Base-by-base conservation (phyloP, 2,888 invertebrate genomes). In the Eulithis testata region DNA sequence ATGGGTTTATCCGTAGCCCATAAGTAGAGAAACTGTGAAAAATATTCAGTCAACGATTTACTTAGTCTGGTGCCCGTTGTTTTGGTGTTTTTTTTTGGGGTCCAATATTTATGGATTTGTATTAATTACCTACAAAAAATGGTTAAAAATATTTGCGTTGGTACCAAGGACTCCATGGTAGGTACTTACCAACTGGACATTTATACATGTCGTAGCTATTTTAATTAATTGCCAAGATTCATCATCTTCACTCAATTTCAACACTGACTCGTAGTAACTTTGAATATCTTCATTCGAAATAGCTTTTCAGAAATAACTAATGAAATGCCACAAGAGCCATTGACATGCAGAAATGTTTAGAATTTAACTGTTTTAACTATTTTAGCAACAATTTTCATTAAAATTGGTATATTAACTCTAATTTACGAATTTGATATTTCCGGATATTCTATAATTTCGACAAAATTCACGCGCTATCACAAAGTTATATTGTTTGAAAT, bases 281-380 rank as follows among this genome's bases (percentile, higher is more conserved):
- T 47, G 31, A 56, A 54, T 54, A 54, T n/a, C 54, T 54, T 12
- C 63, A 40, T 63, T 47, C 37, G 12, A 57, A 57, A 63, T 63
- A 63, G 52, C 52, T 4, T 27, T 36, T 12, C 63, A 54, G 54
- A 59, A 64, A 59, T 64, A 63, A 40, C 57, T 27, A 47, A 54
- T 54, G 54, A 50, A 63, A 59, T 64, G 14, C 59, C 54, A 9
- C 49, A 40, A 36, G 50, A 59, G 59, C 44, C 54, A 64, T 44
- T 58, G 58, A 63, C 58, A 49, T 58, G 4, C 6, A 56, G 47
- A 45, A 31, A 53, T 49, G 40, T 49, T 53, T 27, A 40, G 11
- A 36, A 54, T 59, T 51, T 31, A 47, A 12, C 1, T 14, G 4
- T n/a, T 44, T 0, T n/a, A 44, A 44, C 11, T n/a, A n/a, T n/a